Evolutionary conservation across 1,140 invertebrate species (phyloP).

Genomic region (Aleiodes sp.): DNA sequence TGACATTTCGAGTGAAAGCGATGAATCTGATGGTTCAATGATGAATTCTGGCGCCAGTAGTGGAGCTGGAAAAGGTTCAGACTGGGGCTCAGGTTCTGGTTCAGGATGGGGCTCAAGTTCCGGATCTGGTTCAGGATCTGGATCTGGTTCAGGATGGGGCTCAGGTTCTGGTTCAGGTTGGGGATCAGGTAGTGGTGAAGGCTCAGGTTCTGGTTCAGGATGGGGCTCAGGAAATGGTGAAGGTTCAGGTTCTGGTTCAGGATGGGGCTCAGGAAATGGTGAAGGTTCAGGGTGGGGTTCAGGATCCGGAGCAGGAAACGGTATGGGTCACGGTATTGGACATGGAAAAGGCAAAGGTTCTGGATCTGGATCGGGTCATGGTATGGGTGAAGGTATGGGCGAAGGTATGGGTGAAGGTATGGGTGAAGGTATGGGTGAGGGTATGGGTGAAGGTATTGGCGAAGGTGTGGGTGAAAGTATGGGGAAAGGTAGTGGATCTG

Average conservation of each 20-base stretch:
- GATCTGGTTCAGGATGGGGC: neutral
- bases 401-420: neutral
- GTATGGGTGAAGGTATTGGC: neutral
- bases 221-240: neutral
- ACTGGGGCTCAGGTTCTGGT: neutral
- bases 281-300: neutral
- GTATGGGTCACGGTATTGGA: neutral
- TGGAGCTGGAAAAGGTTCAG: neutral
- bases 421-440: neutral
- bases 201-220: neutral
- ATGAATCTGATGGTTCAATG: too few relatives aligned
- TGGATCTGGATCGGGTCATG: neutral
- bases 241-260: neutral
- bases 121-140: neutral
- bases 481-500: neutral
- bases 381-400: neutral
- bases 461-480: neutral
- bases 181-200: neutral
- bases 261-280: neutral
- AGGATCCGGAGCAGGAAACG: neutral
- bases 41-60: neutral
- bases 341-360: neutral
- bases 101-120: neutral
- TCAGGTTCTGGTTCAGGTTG: neutral
- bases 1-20: neutral